Evolutionary conservation across 2,113 vertebrate genomes (phyloP).

Genomic region (Suricata suricatta): DNA sequence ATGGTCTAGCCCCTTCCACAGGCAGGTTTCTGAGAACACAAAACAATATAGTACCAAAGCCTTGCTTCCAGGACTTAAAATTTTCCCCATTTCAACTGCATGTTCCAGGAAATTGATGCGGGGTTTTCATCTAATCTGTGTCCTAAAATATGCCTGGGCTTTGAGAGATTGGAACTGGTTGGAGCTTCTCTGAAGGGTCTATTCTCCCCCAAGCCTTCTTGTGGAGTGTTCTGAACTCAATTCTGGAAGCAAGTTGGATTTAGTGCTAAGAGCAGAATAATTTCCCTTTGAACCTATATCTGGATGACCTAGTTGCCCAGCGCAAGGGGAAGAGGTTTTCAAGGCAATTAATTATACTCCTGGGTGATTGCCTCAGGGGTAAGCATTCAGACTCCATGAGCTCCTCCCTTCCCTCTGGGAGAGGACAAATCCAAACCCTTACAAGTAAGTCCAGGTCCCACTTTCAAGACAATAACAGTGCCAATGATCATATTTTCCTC

Average conservation of each 20-base stretch:
- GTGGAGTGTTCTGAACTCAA: background rate
- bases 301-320: background rate
- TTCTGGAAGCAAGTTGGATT: slow-evolving; percentile 35
- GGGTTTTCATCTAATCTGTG: background rate
- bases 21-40: background rate
- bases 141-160: background rate
- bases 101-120: background rate
- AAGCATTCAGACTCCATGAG: background rate
- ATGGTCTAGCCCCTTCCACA: background rate
- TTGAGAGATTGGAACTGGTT: background rate
- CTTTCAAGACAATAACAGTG: background rate
- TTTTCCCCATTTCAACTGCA: background rate
- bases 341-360: background rate
- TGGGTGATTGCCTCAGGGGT: background rate
- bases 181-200: background rate
- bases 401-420: background rate
- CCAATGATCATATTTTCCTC: background rate
- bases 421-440: background rate
- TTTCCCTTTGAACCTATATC: slow-evolving; percentile 5
- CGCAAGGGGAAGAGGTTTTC: background rate
- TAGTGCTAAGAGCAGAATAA: background rate
- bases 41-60: background rate
- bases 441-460: background rate
- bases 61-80: background rate
- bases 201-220: background rate